Evolutionary conservation across 2,888 invertebrate genomes (phyloP).

Genomic region (Zeuzera pyrina): DNA sequence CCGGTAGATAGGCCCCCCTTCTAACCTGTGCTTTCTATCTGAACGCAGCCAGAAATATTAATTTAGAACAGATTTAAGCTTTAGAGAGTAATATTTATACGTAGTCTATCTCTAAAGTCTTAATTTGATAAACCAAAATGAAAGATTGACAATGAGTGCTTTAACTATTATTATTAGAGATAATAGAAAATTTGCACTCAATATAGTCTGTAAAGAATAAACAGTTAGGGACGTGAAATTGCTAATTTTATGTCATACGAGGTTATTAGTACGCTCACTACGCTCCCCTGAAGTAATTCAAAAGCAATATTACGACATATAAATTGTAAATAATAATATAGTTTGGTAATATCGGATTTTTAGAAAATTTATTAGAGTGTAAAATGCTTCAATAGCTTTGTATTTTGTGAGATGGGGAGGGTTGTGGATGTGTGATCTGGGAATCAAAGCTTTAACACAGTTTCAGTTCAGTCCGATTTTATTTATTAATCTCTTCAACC

Average conservation of each 20-base stretch:
- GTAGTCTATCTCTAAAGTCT: slow-evolving; percentile 31
- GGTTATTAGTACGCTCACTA: slow-evolving; percentile 46
- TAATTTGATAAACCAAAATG: slow-evolving; percentile 58
- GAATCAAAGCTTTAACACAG: slow-evolving; percentile 70
- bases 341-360: slow-evolving; percentile 70
- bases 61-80: slow-evolving; percentile 56
- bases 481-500: too few species aligned
- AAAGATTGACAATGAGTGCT: slow-evolving; percentile 63
- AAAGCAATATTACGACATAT: slow-evolving; percentile 73
- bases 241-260: slow-evolving; percentile 58
- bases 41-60: too few species aligned
- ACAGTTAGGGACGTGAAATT: slow-evolving; percentile 64
- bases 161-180: slow-evolving; percentile 59
- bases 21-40: too few species aligned
- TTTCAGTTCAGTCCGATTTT: slow-evolving; percentile 51
- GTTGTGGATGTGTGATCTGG: slow-evolving; percentile 59
- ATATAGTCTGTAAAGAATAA: slow-evolving; percentile 52
- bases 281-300: slow-evolving; percentile 69
- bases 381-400: slow-evolving; percentile 61
- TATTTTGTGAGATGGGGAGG: slow-evolving; percentile 47
- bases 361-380: slow-evolving; percentile 66
- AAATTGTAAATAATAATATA: slow-evolving; percentile 68
- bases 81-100: slow-evolving; percentile 58
- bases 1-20: too few species aligned
- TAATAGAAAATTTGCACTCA: slow-evolving; percentile 56